Conservation (phyloP, 2,113 vertebrate genomes). For the Grantiella picta region DNA sequence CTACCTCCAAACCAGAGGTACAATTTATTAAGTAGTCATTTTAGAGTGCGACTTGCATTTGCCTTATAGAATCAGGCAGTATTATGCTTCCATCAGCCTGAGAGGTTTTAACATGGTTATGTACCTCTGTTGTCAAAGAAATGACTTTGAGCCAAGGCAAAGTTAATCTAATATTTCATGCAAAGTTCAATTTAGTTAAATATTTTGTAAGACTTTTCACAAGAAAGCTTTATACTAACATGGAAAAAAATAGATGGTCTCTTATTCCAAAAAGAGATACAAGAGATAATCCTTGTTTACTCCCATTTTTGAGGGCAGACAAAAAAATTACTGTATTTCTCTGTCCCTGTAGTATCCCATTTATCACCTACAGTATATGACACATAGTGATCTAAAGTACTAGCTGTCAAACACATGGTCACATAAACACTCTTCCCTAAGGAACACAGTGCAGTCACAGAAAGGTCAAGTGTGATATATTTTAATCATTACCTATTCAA, state of each 20-base stretch:
- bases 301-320: neutral
- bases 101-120: neutral
- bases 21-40: neutral
- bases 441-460: neutral
- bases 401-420: neutral
- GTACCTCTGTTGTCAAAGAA: neutral
- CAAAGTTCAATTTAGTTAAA: neutral
- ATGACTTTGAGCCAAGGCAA: neutral
- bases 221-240: neutral
- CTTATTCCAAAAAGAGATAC: neutral
- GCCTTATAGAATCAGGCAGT: neutral
- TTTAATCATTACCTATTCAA: neutral
- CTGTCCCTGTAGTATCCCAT: neutral
- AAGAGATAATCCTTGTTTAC: neutral
- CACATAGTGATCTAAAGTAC: neutral
- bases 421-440: neutral
- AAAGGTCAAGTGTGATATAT: neutral
- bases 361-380: neutral
- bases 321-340: neutral
- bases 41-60: neutral
- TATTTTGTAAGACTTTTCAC: neutral
- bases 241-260: neutral
- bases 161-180: neutral
- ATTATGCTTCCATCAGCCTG: rapidly evolving
- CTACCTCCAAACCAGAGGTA: neutral